Percentiles rank a stretch among this genome's conserved stretches.
phyloP scores from a whole-genome alignment of 1,140 invertebrate species.

The Bathynomus jamesi region DNA sequence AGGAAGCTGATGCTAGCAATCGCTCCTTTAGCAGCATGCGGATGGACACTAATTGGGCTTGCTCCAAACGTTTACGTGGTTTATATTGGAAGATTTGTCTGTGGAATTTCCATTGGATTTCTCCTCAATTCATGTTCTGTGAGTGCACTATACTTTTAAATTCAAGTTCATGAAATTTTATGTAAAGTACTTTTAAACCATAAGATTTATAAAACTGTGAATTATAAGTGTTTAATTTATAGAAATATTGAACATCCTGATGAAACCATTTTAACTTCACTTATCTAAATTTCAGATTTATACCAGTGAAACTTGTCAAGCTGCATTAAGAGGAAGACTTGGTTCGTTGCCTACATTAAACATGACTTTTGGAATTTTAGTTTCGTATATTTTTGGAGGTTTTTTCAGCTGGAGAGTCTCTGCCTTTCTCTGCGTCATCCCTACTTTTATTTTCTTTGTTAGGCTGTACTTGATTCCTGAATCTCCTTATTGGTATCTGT shows the following conservation, averaged over 20 bases:
- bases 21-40: not conserved
- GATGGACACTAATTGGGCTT: not conserved
- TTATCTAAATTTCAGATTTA: not conserved
- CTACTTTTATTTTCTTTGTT: not conserved
- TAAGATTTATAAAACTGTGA: too few relatives aligned
- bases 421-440: slow-evolving; percentile 11
- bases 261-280: too few relatives aligned
- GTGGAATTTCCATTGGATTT: not conserved
- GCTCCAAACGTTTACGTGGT: not conserved
- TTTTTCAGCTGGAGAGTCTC: slow-evolving; percentile 16
- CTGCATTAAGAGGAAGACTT: slow-evolving; percentile 5
- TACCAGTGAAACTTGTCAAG: not conserved
- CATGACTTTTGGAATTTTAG: slow-evolving; percentile 17
- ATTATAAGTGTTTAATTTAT: too few relatives aligned
- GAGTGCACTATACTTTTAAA: too few relatives aligned
- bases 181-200: too few relatives aligned
- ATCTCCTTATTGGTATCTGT: slow-evolving; percentile 22
- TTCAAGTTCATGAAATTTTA: too few relatives aligned
- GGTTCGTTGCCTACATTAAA: slow-evolving; percentile 12
- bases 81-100: not conserved
- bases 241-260: too few relatives aligned
- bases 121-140: not conserved
- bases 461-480: slow-evolving; percentile 9
- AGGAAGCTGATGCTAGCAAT: not conserved
- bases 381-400: slow-evolving; percentile 9